phyloP scores from a whole-genome alignment of 2,113 vertebrate species.

The Oxygymnocypris stewartii region DNA sequence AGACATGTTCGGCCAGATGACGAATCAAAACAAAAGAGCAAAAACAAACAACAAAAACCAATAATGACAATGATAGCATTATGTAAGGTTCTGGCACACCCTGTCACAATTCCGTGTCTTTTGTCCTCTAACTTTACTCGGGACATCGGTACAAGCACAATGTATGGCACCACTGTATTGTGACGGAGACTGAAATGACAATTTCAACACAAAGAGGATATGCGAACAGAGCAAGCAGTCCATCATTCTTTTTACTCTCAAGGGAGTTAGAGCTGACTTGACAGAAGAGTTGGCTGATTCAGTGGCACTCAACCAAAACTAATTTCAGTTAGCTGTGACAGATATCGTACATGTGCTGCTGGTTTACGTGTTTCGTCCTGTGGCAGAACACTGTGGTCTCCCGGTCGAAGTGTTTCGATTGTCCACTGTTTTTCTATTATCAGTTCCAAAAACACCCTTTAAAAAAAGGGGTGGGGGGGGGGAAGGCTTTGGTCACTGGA shows the following conservation, averaged over 20 bases:
- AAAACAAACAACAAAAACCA: constrained; percentile 57
- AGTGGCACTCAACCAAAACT: background rate
- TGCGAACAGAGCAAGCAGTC: constrained; percentile 5
- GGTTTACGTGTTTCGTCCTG: background rate
- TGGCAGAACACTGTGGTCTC: background rate
- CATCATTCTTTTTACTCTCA: constrained; percentile 25
- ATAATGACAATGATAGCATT: constrained; percentile 60
- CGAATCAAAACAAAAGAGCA: constrained; percentile 55
- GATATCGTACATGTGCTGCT: background rate
- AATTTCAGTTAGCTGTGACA: constrained; percentile 22
- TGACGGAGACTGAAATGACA: constrained; percentile 35
- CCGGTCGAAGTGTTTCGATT: background rate
- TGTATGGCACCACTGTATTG: background rate
- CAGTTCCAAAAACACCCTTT: background rate
- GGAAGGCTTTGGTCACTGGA: background rate
- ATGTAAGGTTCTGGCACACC: constrained; percentile 53
- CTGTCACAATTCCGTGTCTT: constrained; percentile 11
- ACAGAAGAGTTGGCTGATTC: background rate
- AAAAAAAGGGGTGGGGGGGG: too few relatives aligned
- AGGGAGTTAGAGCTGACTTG: background rate
- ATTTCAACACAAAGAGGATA: constrained; percentile 34
- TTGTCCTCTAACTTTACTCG: background rate
- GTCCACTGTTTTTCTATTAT: constrained; percentile 5
- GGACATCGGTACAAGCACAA: background rate
- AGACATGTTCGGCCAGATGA: constrained; percentile 60